Evolutionary conservation across 2,797 vertebrate species (phyloP), one percentile per base, ranked within the genome.

Genomic region (Gobio occitaniae): DNA sequence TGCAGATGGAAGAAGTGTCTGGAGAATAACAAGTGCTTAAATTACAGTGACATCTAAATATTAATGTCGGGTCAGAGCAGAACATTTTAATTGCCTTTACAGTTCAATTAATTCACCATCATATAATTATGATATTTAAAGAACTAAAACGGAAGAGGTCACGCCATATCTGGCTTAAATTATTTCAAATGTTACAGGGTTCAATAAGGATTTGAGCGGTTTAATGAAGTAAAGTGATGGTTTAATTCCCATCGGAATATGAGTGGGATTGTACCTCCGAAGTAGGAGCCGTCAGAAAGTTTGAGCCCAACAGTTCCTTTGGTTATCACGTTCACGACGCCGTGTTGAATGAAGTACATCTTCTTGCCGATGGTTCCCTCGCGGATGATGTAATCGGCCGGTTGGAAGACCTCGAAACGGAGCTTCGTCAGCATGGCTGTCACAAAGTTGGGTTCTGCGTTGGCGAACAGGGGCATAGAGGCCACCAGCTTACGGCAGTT

Each of bases 271-370:
- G 87, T 91, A 98, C 97, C 97, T 94, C 97, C 97, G 1, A 98
- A 98, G 90, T 98, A 98, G 76, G 97, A 98, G 75, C 97, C 97
- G 0, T 98, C 97, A 0, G 97, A 97, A 16, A 98, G 97, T 69
- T 98, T 98, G 96, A 97, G 96, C 72, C 97, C 97, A n/a, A 97
- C 95, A 63, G 97, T 98, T 88, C 97, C 97, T 89, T 98, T 98
- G 82, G 97, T 98, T 89, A 98, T 96, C 88, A 98, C 95, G 44
- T 96, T 98, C 93, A 98, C 97, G 77, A 98, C 97, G 0, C 97
- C 97, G 0, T 98, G 97, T 87, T 98, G 97, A 91, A 98, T 98
- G 94, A 98, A 98, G 91, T 97, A 98, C 97, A 98, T 98, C 93
- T 98, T 98, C 94, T 98, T 98, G 80, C 97, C 97, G 0, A 98